phyloP scores from a whole-genome alignment of 2,797 vertebrate genomes.

The Tauraco hartlaubi region DNA sequence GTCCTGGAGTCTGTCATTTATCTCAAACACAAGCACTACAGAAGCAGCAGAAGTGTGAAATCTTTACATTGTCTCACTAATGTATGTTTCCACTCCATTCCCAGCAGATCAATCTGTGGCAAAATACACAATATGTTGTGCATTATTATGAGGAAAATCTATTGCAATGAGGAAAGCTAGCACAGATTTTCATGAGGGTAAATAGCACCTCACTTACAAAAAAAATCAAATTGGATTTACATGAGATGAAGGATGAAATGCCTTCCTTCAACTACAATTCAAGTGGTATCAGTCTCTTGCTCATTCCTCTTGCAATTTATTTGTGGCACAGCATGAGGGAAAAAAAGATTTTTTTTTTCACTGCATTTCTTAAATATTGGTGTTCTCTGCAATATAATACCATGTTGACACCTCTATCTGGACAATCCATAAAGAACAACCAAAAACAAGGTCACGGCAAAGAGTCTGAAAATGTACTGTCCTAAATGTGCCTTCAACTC shows the following conservation, averaged over 20 bases:
- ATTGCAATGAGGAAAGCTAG: background rate
- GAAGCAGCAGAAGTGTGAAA: slow-evolving; percentile 14
- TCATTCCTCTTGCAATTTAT: background rate
- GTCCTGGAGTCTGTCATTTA: slow-evolving; percentile 10
- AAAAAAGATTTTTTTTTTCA: background rate
- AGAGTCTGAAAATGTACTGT: slow-evolving; percentile 1
- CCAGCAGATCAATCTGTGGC: background rate
- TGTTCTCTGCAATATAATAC: background rate
- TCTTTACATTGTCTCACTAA: slow-evolving; percentile 47
- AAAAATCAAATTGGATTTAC: background rate
- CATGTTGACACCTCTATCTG: background rate
- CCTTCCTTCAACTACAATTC: background rate
- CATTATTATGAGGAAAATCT: background rate
- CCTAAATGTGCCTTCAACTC: background rate
- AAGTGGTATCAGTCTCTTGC: background rate
- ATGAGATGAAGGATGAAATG: background rate
- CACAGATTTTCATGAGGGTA: background rate
- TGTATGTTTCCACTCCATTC: background rate
- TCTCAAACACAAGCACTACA: background rate
- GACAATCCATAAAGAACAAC: background rate
- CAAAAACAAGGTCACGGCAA: slow-evolving; percentile 28
- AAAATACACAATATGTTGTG: background rate
- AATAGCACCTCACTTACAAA: background rate
- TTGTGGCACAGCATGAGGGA: background rate
- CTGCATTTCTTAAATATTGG: background rate